phyloP scores from a whole-genome alignment of 2,113 vertebrate species.

The Anolis carolinensis region DNA sequence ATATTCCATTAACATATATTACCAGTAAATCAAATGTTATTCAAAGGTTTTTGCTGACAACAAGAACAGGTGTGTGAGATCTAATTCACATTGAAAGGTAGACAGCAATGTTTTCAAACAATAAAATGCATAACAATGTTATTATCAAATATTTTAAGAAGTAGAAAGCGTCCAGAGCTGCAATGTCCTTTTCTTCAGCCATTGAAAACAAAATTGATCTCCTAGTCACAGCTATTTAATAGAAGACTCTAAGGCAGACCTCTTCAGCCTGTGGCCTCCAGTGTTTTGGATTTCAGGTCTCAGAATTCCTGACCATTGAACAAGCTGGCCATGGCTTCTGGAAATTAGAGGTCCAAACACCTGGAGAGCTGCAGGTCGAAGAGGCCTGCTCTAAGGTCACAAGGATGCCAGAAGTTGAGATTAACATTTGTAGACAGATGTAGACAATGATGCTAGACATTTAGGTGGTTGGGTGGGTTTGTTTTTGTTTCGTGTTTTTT shows the following conservation, averaged over 20 bases:
- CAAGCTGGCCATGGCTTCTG: too few species aligned
- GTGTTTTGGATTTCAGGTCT: too few species aligned
- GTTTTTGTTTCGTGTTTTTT: neutral
- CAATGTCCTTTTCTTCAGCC: neutral
- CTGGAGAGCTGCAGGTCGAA: too few species aligned
- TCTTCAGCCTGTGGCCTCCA: too few species aligned
- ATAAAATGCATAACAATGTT: neutral
- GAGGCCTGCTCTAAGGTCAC: too few species aligned
- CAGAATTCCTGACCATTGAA: too few species aligned
- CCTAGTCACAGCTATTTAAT: neutral
- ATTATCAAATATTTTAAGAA: neutral
- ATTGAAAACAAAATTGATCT: neutral
- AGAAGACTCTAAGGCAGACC: neutral
- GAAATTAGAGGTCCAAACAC: too few species aligned
- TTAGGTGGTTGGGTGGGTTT: neutral
- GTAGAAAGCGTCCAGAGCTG: accelerated
- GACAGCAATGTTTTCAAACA: neutral
- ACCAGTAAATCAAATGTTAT: conserved; percentile 69
- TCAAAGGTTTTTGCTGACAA: conserved; percentile 72
- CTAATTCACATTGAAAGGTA: neutral
- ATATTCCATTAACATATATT: conserved; percentile 73
- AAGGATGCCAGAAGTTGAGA: too few species aligned
- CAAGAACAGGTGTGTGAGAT: conserved; percentile 70
- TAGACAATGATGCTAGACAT: neutral
- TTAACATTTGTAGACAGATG: too few species aligned